A percentile compares a stretch with the other conserved stretches of the same genome.
Conservation (phyloP, 2,797 vertebrate genomes). For the Xyrichtys novacula region DNA sequence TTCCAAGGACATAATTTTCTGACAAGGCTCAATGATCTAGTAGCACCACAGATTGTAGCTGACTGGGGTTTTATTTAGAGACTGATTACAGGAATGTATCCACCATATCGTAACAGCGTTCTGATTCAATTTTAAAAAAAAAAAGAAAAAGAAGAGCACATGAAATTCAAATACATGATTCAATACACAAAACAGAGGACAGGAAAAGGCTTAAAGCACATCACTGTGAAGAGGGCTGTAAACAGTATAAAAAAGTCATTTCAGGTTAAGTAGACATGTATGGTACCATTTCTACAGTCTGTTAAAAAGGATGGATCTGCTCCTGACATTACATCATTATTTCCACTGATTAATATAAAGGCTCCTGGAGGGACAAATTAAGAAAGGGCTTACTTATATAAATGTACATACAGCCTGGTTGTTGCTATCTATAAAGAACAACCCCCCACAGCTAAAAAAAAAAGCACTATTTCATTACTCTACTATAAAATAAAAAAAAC, state of each 20-base stretch:
- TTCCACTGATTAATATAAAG: conserved; percentile 29
- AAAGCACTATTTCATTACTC: conserved; percentile 46
- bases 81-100: conserved; percentile 61
- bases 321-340: conserved; percentile 12
- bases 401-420: conserved; percentile 71
- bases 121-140: conserved; percentile 36
- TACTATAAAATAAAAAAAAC: conserved; percentile 56
- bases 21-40: conserved; percentile 38
- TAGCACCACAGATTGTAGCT: conserved; percentile 21
- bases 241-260: conserved; percentile 69
- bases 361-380: conserved; percentile 43
- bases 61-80: conserved; percentile 26
- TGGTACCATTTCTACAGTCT: conserved; percentile 60
- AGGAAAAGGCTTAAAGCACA: conserved; percentile 42
- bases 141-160: conserved; percentile 21
- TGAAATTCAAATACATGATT: conserved; percentile 53
- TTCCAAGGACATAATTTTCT: conserved; percentile 24
- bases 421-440: conserved; percentile 42
- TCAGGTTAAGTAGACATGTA: conserved; percentile 25
- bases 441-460: conserved; percentile 25
- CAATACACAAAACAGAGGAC: conserved; percentile 45
- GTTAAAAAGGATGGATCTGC: conserved; percentile 54
- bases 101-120: conserved; percentile 47
- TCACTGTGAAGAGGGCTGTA: conserved; percentile 24
- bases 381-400: conserved; percentile 51